Evolutionary conservation across 2,888 invertebrate species (phyloP), one percentile per base, ranked within the genome.

Genomic region (Mesorhabditis belari): DNA sequence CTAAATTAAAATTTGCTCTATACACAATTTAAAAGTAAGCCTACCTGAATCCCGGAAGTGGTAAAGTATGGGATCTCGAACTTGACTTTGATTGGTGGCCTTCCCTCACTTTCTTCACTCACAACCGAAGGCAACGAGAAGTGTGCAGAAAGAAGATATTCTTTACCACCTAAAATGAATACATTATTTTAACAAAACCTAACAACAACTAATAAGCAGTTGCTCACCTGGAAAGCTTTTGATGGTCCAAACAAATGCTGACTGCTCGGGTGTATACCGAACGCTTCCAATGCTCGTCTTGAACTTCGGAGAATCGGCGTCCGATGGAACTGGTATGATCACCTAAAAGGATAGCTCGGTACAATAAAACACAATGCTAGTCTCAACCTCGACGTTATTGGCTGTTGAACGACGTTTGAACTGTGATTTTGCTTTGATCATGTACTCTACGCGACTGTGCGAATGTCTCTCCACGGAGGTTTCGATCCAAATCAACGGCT

Each of bases 11-110:
- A 35, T 35, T 35, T 17, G 44, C 0, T 49, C 9, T 54, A n/a
- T 35, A 54, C 4, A 35, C 12, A 6, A n/a, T n/a, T 50, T 23
- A 5, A 23, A 23, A 25, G 12, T 3, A 54, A 24, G 24, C 61
- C 61, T 65, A 91, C 92, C 86, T 96, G 96, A 77, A 98, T 95
- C 35, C 96, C 96, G 26, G 94, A 94, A 29, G 96, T 96, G 0
- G 96, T 96, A 80, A 96, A 96, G 81, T 96, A 96, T 0, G 96
- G 96, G 76, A 96, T 96, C 85, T 96, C 96, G 85, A 98, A 98
- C 83, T 93, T 93, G 3, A 96, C 94, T 84, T 93, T 92, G 73
- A 98, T 96, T 0, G 96, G 96, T 52, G 96, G 95, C 82, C 91
- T 91, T 0, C 94, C 95, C 84, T 96, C 95, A 0, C 88, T 85